Base-by-base conservation (phyloP, 37 sponge, comb jelly and placozoan genomes). In the Petrosia ficiformis region DNA sequence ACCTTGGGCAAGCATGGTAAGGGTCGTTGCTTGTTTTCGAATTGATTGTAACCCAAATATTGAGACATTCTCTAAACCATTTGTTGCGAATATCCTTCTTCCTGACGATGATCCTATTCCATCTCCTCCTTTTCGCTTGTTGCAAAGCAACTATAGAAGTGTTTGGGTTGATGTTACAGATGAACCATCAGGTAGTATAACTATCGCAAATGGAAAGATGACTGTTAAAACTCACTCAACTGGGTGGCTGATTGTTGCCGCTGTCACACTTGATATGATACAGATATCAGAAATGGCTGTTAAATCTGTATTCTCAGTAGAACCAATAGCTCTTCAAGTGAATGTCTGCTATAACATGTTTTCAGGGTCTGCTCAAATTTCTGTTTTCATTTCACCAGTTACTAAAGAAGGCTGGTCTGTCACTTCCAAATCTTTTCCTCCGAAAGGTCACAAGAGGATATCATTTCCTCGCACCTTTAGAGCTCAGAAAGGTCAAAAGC, bases 151-250 rank as follows among this genome's bases (percentile, higher is more conserved):
- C 36, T 85, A 74, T 69, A 75, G 73, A 43, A 44, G 74, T 3
- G 65, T 73, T 38, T 85, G 86, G 86, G 29, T 72, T 26, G 86
- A 85, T 44, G 74, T 85, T 61, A 85, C 86, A 4, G 63, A 79
- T 38, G 70, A 79, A 16, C 16, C 40, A 36, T 3, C 29, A 1
- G 68, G 69, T 3, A 32, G 31, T n/a, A 36, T 85, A 42, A 31
- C 22, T 0, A 21, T 79, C 2, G 36, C 5, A 5, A 34, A 2
- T 1, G n/a, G n/a, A n/a, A 28, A 33, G 40, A 14, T 85, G 26
- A 19, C 32, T 35, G 58, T 85, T 33, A 26, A n/a, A 21, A 79
- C 86, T 4, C 59, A 79, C 30, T 60, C 38, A 0, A 40, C 70
- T 0, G 86, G 86, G 3, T 79, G 74, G 75, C 67, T 85, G n/a